Conservation (phyloP, 2,113 vertebrate species). For the Caranx melampygus region DNA sequence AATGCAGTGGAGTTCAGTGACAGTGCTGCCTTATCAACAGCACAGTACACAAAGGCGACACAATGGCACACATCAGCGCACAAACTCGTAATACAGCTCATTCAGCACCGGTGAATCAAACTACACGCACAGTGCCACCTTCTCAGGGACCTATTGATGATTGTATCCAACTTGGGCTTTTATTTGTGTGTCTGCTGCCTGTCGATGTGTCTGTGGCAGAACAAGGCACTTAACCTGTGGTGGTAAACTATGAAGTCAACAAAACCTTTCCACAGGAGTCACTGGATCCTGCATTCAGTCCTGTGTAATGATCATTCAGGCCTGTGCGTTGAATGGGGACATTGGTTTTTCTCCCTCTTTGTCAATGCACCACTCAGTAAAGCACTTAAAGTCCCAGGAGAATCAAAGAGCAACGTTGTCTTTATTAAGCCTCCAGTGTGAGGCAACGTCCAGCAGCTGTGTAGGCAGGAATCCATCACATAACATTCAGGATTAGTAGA, state of each 20-base stretch:
- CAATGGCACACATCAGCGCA: slow-evolving; percentile 36
- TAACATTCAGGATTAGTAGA: neutral
- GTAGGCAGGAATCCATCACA: neutral
- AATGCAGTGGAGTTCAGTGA: slow-evolving; percentile 45
- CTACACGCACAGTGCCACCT: slow-evolving; percentile 6
- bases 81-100: slow-evolving; percentile 38
- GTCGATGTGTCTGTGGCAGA: neutral
- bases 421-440: neutral
- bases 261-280: neutral
- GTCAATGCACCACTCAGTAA: neutral
- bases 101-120: slow-evolving; percentile 42
- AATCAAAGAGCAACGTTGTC: neutral
- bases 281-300: neutral
- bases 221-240: slow-evolving; percentile 36
- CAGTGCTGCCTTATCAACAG: slow-evolving; percentile 59
- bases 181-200: slow-evolving; percentile 18
- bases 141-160: slow-evolving; percentile 20
- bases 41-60: slow-evolving; percentile 44
- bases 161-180: neutral
- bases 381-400: neutral
- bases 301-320: neutral
- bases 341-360: neutral
- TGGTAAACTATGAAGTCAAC: slow-evolving; percentile 7
- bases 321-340: too few relatives aligned
- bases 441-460: neutral